A percentile compares a stretch with the other conserved stretches of the same genome.
Evolutionary conservation across 2,113 vertebrate species (phyloP).

Genomic region (Sapayoa aenigma): DNA sequence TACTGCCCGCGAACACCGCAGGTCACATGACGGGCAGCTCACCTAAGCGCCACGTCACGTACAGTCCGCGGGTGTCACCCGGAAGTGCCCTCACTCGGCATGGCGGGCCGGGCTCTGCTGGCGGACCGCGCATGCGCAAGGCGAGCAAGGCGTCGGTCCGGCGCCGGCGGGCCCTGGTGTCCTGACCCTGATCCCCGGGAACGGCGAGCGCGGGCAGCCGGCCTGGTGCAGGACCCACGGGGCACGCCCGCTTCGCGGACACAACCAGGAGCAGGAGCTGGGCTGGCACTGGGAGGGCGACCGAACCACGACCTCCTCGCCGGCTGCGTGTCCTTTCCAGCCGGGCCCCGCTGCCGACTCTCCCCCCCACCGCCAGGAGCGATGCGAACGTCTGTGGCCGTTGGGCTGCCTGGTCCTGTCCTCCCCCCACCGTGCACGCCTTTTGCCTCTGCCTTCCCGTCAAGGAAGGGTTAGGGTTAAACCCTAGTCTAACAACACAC

Average conservation of each 20-base stretch:
- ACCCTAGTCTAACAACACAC: too few relatives aligned
- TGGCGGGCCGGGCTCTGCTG: fast-evolving
- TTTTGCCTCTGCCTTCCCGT: neutral
- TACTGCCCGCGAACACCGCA: fast-evolving
- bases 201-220: too few relatives aligned
- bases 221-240: too few relatives aligned
- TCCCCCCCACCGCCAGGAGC: too few relatives aligned
- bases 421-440: neutral
- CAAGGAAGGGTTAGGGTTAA: too few relatives aligned
- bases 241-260: too few relatives aligned
- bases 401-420: too few relatives aligned
- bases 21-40: neutral
- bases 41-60: neutral
- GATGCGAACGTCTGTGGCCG: too few relatives aligned
- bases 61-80: neutral
- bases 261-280: neutral
- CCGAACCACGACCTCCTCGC: neutral
- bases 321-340: too few relatives aligned
- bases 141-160: too few relatives aligned
- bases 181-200: neutral
- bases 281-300: neutral
- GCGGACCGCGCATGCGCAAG: neutral
- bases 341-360: too few relatives aligned
- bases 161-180: neutral
- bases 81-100: neutral